Evolutionary conservation across 1,140 invertebrate species (phyloP), one percentile per base, ranked within the genome.

Genomic region (Atta cephalotes): DNA sequence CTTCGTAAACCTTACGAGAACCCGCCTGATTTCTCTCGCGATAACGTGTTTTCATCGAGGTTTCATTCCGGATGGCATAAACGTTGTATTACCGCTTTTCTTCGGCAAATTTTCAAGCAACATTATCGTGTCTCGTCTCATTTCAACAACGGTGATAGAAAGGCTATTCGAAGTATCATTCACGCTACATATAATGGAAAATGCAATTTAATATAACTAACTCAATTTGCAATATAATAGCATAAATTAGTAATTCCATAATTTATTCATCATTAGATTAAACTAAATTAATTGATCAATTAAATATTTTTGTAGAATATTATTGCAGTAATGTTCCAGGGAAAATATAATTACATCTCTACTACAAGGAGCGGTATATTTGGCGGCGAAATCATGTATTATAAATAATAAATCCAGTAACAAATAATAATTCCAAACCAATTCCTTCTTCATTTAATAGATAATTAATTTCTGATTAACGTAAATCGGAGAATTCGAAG

Each of bases 41-140:
- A 90, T 89, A 87, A 80, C 88, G 49, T 10, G 85, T 87, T 70
- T 87, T 66, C 78, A 82, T 86, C 82, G 74, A 80, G 76, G 45
- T 66, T 72, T 45, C 39, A 49, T 56, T 28, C 6, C 16, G 45
- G 28, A 65, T 3, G 16, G 5, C 28, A 58, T 51, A 58, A 70
- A 16, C 70, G 25, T 35, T n/a, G n/a, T 51, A 84, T 76, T 49
- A 74, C 68, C 35, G 45, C 39, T 62, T 74, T 84, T 84, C 39
- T 60, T 14, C 53, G 6, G 21, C 25, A 39, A 72, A 72, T 82
- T 82, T 63, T 74, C 31, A 3, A 74, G 56, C 56, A 39, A 76
- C 70, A 25, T 35, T 60, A 68, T 81, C 65, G 51, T n/a, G 39
- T 21, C 39, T 82, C 56, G 28, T 31, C 39, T 28, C 56, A 84